These are phyloP conservation scores for Drosophila vallismaia DNA, from an alignment of 2,888 invertebrate genomes.

Conservation along the genomic window DNA sequence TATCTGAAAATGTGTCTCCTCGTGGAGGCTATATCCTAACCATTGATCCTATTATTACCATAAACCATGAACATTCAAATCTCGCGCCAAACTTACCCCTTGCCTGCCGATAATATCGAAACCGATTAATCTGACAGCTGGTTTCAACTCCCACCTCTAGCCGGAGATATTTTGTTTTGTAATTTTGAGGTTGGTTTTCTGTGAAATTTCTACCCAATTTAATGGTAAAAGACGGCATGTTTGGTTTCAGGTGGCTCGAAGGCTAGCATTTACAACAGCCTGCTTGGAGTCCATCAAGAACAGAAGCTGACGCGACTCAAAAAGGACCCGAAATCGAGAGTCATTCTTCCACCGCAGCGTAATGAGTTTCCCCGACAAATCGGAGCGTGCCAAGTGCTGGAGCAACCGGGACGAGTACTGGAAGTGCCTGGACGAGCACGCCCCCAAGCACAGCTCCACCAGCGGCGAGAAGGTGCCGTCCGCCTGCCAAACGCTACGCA, in stretches of 20 bases:
- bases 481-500: conserved; percentile 89
- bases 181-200: conserved; percentile 69
- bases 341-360: not conserved
- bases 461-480: conserved; percentile 85
- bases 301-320: not conserved
- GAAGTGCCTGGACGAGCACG: conserved; percentile 92
- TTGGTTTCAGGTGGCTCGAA: not conserved
- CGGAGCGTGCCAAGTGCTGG: conserved; percentile 93
- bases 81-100: not conserved
- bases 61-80: not conserved
- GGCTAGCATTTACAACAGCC: not conserved
- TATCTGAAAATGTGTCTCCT: too few species aligned
- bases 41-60: too few species aligned
- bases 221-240: not conserved
- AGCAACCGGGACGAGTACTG: conserved; percentile 93
- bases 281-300: not conserved
- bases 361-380: conserved; percentile 93
- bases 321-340: not conserved
- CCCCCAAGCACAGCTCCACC: conserved; percentile 84
- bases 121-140: not conserved
- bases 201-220: conserved; percentile 1
- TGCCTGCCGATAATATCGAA: too few species aligned
- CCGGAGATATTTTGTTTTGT: conserved; percentile 55
- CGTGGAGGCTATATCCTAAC: too few species aligned
- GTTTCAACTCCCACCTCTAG: not conserved